These are phyloP conservation scores for Platyscapa corneri DNA, from an alignment of 1,140 invertebrate species.

Conservation along the genomic window DNA sequence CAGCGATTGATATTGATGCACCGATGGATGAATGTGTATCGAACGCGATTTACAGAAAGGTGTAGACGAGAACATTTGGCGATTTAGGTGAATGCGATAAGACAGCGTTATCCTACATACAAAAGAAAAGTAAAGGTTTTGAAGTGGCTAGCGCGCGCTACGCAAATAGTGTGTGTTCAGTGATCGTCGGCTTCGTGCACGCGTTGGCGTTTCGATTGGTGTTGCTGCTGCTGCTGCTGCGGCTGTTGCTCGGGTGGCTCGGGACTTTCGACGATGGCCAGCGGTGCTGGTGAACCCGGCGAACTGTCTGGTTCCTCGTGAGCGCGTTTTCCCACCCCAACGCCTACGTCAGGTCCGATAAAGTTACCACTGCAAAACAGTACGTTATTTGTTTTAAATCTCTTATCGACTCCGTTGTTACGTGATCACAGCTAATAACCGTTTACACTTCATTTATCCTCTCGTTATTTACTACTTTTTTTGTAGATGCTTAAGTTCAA, in stretches of 20 bases:
- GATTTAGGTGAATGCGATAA: slow-evolving; percentile 61
- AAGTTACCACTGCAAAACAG: slow-evolving; percentile 66
- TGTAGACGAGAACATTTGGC: slow-evolving; percentile 45
- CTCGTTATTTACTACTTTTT: too few relatives aligned
- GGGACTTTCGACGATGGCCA: slow-evolving; percentile 72
- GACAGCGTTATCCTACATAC: slow-evolving; percentile 71
- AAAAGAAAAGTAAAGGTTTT: slow-evolving; percentile 54
- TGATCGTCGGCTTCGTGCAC: slow-evolving; percentile 71
- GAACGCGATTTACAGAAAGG: slow-evolving; percentile 22
- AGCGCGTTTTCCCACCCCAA: slow-evolving; percentile 65
- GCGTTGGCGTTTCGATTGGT: slow-evolving; percentile 67
- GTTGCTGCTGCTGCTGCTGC: slow-evolving; percentile 58
- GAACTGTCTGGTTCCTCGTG: slow-evolving; percentile 72
- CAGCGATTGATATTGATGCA: slow-evolving; percentile 35
- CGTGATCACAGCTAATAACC: too few relatives aligned
- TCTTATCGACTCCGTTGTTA: too few relatives aligned
- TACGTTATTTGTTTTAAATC: too few relatives aligned
- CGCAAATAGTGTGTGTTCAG: slow-evolving; percentile 59
- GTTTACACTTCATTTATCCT: too few relatives aligned
- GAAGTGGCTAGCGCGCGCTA: slow-evolving; percentile 61
- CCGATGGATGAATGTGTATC: slow-evolving; percentile 7
- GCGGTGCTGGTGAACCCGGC: slow-evolving; percentile 70
- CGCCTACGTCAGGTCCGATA: slow-evolving; percentile 70
- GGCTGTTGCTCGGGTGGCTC: slow-evolving; percentile 69
- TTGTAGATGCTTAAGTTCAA: too few relatives aligned